Percentiles rank a stretch among this genome's conserved stretches.
These are phyloP conservation scores for Pterostichus niger DNA, from an alignment of 2,888 invertebrate species.

Conservation along the genomic window DNA sequence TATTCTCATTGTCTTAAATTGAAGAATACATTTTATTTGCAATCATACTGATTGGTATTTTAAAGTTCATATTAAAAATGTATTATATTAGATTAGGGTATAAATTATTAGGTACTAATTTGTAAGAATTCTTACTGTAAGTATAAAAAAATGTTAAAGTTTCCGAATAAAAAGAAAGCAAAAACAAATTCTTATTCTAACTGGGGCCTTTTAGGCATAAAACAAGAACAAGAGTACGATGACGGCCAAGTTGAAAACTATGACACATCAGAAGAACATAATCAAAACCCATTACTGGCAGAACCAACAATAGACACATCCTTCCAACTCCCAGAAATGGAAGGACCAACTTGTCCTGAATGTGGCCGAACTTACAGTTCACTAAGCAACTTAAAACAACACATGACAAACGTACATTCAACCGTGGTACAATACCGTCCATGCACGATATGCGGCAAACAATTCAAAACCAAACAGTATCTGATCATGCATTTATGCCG, in stretches of 20 bases:
- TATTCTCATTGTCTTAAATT: no score
- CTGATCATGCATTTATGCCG: constrained; percentile 79
- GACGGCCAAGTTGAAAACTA: constrained; percentile 21
- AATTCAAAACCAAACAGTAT: constrained; percentile 79
- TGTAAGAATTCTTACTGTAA: neutral
- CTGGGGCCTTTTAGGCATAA: constrained; percentile 53
- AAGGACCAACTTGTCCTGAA: constrained; percentile 72
- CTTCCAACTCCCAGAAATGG: constrained; percentile 28
- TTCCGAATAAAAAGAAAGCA: neutral
- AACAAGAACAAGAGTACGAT: constrained; percentile 24
- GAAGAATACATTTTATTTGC: no score
- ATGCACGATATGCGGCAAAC: constrained; percentile 78
- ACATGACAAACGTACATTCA: constrained; percentile 79
- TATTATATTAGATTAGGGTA: no score
- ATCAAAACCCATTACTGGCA: neutral
- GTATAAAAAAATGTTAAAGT: neutral
- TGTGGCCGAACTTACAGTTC: constrained; percentile 74
- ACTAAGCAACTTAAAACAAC: constrained; percentile 78
- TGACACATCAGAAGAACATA: constrained; percentile 27
- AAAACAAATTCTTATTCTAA: constrained; percentile 1
- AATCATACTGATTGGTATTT: neutral
- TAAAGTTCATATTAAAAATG: no score
- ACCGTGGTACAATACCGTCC: constrained; percentile 75
- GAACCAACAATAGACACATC: neutral
- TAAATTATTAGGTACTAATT: no score